Evolutionary conservation across 2,888 invertebrate genomes (phyloP), one percentile per base, ranked within the genome.

Genomic region (Philereme vetulata): DNA sequence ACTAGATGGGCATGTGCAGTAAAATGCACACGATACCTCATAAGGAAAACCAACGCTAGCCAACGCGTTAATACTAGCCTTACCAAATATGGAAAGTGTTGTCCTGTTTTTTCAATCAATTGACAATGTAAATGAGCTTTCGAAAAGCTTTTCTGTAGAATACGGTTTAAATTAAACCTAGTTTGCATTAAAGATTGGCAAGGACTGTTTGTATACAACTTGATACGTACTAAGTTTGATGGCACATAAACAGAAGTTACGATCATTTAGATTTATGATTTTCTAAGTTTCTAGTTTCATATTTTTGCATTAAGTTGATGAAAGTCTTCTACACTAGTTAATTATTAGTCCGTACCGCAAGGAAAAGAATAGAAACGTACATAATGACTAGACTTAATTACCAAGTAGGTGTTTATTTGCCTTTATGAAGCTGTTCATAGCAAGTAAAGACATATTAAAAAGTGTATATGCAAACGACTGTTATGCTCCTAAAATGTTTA

Each of bases 391-490:
- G 21, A 21, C 21, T 21, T 21, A 21, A 21, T 21, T 21, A 21
- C 21, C 21, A 21, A 21, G 21, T 21, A 2, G 21, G 21, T 21
- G 21, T 21, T 21, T 21, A 2, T 21, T 21, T 21, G 21, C 21
- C 8, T 51, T 46, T 46, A n/a, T 45, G 40, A 43, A 44, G 46
- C 50, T 36, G 48, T 59, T 65, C 62, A 62, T 52, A 60, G 43
- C 21, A 38, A 42, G 51, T 53, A 58, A 56, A 46, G 46, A 56
- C 36, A 52, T 63, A 65, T 65, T 63, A 34, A 57, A 47, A 36
- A 9, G 44, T 43, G 48, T 38, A 47, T n/a, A 64, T 65, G 68
- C 60, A 64, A 65, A 62, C 54, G 10, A 57, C 43, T 48, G 57
- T 62, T 60, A 60, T 56, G 60, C 55, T 43, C 34, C 48, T 34